Percentiles rank a stretch among this genome's conserved stretches.
phyloP scores from a whole-genome alignment of 1,140 invertebrate genomes.

The Trachymyrmex cornetzi region DNA sequence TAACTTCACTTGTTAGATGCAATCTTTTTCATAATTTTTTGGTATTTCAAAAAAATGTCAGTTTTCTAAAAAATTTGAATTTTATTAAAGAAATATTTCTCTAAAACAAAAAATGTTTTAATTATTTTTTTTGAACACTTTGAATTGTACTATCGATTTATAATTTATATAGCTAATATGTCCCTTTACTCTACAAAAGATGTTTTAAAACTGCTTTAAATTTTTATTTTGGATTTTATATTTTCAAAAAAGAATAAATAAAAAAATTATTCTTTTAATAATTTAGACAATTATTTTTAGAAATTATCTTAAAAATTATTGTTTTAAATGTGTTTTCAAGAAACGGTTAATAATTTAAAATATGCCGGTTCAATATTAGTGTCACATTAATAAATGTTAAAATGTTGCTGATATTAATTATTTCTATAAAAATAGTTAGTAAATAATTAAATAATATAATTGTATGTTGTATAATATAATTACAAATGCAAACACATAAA shows the following conservation, averaged over 20 bases:
- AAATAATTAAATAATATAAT: constrained; percentile 10
- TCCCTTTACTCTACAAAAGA: background rate
- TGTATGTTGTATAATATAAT: constrained; percentile 18
- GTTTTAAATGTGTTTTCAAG: background rate
- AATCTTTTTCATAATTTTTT: background rate
- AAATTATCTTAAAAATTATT: background rate
- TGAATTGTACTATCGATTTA: background rate
- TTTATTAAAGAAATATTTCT: background rate
- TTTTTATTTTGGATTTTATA: background rate
- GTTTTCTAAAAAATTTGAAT: background rate
- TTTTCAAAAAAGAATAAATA: background rate
- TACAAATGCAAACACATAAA: constrained; percentile 17
- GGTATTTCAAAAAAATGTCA: background rate
- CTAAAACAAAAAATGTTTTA: background rate
- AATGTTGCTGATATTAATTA: background rate
- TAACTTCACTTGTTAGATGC: background rate
- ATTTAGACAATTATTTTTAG: background rate
- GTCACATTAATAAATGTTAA: background rate
- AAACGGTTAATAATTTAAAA: background rate
- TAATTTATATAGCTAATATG: background rate
- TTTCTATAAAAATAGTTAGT: background rate
- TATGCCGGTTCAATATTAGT: background rate
- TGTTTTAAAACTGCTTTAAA: background rate
- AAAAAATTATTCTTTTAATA: background rate
- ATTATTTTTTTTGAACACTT: background rate